Percentiles rank a stretch among this genome's conserved stretches.
phyloP scores from a whole-genome alignment of 2,888 invertebrate species.

The Drosophila tanythrix region DNA sequence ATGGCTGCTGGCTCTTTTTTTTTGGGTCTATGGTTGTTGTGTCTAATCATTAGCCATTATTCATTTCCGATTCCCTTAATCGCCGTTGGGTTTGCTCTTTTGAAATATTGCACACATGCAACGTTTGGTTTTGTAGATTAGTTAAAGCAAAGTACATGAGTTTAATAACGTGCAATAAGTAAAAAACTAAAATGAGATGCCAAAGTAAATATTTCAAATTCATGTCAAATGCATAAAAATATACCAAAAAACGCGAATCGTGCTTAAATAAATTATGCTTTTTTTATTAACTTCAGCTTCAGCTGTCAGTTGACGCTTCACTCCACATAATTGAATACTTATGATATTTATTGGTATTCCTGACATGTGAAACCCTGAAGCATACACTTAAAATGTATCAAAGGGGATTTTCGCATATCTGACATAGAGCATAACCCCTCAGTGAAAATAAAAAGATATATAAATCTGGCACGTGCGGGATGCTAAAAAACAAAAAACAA shows the following conservation, averaged over 20 bases:
- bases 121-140: conserved; percentile 27
- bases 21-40: conserved; percentile 32
- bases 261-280: background rate
- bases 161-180: background rate
- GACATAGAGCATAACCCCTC: conserved; percentile 2
- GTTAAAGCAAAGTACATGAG: background rate
- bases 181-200: background rate
- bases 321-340: conserved; percentile 40
- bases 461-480: conserved; percentile 30
- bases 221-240: background rate
- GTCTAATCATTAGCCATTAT: conserved; percentile 68
- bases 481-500: conserved; percentile 8
- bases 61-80: conserved; percentile 43
- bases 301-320: conserved; percentile 11
- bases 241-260: background rate
- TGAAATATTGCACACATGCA: conserved; percentile 42
- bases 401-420: conserved; percentile 22
- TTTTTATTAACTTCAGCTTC: background rate
- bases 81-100: conserved; percentile 29
- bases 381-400: conserved; percentile 44
- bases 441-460: conserved; percentile 5
- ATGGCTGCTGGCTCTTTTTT: conserved; percentile 47
- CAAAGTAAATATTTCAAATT: background rate
- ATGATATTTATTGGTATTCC: conserved; percentile 22
- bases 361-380: conserved; percentile 8